Conservation (phyloP, 2,113 vertebrate species). For the Menidia beryllina region DNA sequence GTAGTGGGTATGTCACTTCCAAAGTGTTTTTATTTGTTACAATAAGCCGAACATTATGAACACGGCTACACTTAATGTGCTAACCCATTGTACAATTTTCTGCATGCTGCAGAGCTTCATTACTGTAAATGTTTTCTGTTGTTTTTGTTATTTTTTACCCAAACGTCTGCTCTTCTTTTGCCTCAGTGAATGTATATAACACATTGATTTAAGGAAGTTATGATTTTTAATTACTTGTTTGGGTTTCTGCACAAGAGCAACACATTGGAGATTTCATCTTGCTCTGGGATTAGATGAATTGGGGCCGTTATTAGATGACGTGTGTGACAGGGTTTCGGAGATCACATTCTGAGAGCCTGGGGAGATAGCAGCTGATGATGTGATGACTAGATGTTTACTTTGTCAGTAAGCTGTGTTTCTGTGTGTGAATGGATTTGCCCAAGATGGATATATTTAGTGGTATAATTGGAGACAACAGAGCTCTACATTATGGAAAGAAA, state of each 20-base stretch:
- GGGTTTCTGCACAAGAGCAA: constrained; percentile 16
- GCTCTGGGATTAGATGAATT: constrained; percentile 1
- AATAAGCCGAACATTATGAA: too few relatives aligned
- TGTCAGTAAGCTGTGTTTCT: not conserved
- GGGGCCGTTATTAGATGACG: not conserved
- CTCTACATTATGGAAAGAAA: not conserved
- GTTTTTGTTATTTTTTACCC: too few relatives aligned
- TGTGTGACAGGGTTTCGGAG: constrained; percentile 14
- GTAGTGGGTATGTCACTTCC: too few relatives aligned
- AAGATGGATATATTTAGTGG: constrained; percentile 4
- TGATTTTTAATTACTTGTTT: constrained; percentile 37
- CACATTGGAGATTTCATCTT: constrained; percentile 8
- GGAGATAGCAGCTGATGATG: constrained; percentile 33
- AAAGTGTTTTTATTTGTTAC: too few relatives aligned
- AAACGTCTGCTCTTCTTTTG: constrained; percentile 30
- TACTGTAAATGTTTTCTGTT: too few relatives aligned
- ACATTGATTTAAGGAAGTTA: not conserved
- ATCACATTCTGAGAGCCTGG: constrained; percentile 21
- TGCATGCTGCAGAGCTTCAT: not conserved
- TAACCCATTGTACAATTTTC: too few relatives aligned
- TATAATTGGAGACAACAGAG: constrained; percentile 1
- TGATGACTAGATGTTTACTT: constrained; percentile 15
- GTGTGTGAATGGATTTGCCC: not conserved
- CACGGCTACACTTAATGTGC: too few relatives aligned
- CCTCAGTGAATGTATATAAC: constrained; percentile 27